Percentiles rank a stretch among this genome's conserved stretches.
Evolutionary conservation across 2,888 invertebrate genomes (phyloP).

Genomic region (Protonemura montana): DNA sequence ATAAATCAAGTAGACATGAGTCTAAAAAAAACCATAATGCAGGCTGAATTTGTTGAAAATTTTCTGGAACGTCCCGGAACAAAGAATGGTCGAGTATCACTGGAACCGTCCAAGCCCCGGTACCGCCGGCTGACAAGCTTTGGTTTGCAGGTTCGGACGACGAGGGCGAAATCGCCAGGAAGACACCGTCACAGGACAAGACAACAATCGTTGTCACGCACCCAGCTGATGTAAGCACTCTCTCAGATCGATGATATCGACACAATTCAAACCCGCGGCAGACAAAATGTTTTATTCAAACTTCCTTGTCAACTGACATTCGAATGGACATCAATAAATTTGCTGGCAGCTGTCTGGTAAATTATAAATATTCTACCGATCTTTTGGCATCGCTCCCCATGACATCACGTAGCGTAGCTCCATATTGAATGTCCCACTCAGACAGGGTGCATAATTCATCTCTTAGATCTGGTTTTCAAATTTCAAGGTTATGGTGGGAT

Average conservation of each 20-base stretch:
- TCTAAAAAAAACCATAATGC: no score
- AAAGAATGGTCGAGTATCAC: no score
- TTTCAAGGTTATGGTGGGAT: neutral
- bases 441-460: neutral
- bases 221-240: slow-evolving; percentile 51
- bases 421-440: neutral
- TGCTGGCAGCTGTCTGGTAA: neutral
- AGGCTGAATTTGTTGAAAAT: no score
- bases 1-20: no score
- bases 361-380: neutral
- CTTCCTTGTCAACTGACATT: neutral
- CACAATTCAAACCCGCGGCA: neutral
- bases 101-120: no score
- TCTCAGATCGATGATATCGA: slow-evolving; percentile 54
- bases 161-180: slow-evolving; percentile 44
- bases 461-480: neutral
- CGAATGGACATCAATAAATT: neutral
- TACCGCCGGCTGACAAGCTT: neutral
- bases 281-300: slow-evolving; percentile 7
- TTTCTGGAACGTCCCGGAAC: no score
- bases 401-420: neutral
- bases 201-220: slow-evolving; percentile 38
- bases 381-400: neutral
- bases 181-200: neutral
- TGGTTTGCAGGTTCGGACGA: slow-evolving; percentile 48